A percentile compares a stretch with the other conserved stretches of the same genome.
Conservation (phyloP, 1,140 invertebrate species). For the Triops longicaudatus region DNA sequence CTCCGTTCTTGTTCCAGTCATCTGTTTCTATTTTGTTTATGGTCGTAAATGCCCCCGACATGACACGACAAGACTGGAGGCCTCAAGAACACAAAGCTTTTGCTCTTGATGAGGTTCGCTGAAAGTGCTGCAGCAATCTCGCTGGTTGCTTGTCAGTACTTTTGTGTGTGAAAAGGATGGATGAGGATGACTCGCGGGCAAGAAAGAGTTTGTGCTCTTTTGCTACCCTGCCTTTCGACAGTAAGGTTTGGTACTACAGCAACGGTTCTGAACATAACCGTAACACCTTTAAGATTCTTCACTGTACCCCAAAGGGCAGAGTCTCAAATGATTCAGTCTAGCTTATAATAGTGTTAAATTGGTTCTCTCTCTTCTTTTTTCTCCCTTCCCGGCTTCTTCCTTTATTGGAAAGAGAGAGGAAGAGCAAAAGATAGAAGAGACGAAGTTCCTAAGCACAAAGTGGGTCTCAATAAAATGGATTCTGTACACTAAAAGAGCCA, state of each 20-base stretch:
- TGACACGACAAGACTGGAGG: background rate
- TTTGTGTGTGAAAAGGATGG: background rate
- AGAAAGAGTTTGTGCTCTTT: no score
- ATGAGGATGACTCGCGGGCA: background rate
- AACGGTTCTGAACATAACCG: no score
- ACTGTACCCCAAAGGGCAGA: background rate
- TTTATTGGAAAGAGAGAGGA: background rate
- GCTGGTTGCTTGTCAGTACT: background rate
- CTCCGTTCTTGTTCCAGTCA: background rate
- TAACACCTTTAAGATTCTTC: background rate
- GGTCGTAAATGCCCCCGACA: background rate
- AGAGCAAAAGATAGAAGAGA: background rate
- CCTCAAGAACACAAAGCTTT: background rate
- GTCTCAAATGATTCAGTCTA: background rate
- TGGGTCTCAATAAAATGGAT: background rate
- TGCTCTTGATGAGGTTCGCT: constrained; percentile 7
- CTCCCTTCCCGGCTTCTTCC: background rate
- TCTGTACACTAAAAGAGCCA: background rate
- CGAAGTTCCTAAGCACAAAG: background rate
- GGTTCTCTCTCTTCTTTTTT: background rate
- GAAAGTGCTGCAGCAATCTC: background rate
- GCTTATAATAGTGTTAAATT: constrained; percentile 4
- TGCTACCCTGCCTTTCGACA: no score
- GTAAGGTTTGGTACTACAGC: no score
- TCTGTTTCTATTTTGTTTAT: constrained; percentile 9